Conservation (phyloP, 2,797 vertebrate genomes). For the Tolypeutes matacus region DNA sequence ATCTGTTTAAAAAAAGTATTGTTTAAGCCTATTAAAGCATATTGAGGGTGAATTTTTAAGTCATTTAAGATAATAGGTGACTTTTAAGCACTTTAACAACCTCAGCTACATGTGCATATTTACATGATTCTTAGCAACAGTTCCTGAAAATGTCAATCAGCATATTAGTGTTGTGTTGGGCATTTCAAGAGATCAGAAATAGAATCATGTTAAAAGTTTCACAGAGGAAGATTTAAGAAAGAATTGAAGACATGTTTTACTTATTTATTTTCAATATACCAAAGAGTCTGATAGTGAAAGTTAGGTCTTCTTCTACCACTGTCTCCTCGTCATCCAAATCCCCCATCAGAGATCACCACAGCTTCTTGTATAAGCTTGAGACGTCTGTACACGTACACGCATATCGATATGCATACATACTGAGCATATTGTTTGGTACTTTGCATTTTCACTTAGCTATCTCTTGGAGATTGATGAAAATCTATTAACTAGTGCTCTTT, state of each 20-base stretch:
- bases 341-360: neutral
- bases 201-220: conserved; percentile 51
- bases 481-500: neutral
- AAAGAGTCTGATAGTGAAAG: conserved; percentile 38
- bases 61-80: conserved; percentile 15
- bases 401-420: neutral
- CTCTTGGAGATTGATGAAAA: conserved; percentile 17
- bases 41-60: conserved; percentile 27
- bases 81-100: conserved; percentile 29
- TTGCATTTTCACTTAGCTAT: conserved; percentile 39
- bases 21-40: conserved; percentile 24
- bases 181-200: conserved; percentile 52
- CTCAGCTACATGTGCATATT: neutral
- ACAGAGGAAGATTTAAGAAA: conserved; percentile 34
- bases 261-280: conserved; percentile 40
- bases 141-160: conserved; percentile 26
- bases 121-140: conserved; percentile 12
- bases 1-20: neutral
- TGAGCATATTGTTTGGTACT: neutral
- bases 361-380: neutral
- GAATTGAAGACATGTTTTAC: conserved; percentile 54
- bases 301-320: neutral
- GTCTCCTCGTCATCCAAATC: neutral
- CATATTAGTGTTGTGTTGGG: neutral
- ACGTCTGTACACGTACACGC: neutral